Evolutionary conservation across 2,797 vertebrate species (phyloP).

Genomic region (Enteromius anoplus): DNA sequence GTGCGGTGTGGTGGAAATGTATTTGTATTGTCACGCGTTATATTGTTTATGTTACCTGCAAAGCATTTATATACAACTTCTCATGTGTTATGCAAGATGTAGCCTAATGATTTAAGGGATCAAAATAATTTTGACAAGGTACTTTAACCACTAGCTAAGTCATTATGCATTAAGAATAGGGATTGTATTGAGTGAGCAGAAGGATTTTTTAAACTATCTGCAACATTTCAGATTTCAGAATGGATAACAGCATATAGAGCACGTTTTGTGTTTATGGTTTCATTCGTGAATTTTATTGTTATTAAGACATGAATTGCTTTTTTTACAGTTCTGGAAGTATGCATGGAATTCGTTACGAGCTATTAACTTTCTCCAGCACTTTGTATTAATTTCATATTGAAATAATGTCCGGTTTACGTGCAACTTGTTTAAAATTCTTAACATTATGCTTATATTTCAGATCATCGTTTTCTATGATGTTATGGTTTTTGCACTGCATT

Average conservation of each 20-base stretch:
- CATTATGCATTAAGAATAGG: slow-evolving; percentile 14
- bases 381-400: slow-evolving; percentile 64
- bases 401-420: slow-evolving; percentile 53
- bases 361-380: slow-evolving; percentile 50
- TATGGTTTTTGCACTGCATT: slow-evolving; percentile 47
- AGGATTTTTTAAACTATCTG: slow-evolving; percentile 32
- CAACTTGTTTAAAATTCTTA: slow-evolving; percentile 37
- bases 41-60: slow-evolving; percentile 42
- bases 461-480: slow-evolving; percentile 47
- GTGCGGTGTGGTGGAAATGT: slow-evolving; percentile 46
- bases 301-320: slow-evolving; percentile 31
- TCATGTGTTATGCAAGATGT: slow-evolving; percentile 27
- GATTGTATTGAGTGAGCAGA: neutral
- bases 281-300: slow-evolving; percentile 36
- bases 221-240: slow-evolving; percentile 29
- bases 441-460: slow-evolving; percentile 39
- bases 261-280: slow-evolving; percentile 44
- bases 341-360: slow-evolving; percentile 53
- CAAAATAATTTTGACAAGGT: slow-evolving; percentile 36
- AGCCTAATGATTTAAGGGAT: slow-evolving; percentile 27
- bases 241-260: slow-evolving; percentile 24
- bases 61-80: slow-evolving; percentile 34
- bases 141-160: slow-evolving; percentile 31
- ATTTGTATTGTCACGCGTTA: slow-evolving; percentile 52
- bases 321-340: slow-evolving; percentile 47